A percentile compares a stretch with the other conserved stretches of the same genome.
Evolutionary conservation across 2,888 invertebrate species (phyloP).

Genomic region (Lobophora halterata): DNA sequence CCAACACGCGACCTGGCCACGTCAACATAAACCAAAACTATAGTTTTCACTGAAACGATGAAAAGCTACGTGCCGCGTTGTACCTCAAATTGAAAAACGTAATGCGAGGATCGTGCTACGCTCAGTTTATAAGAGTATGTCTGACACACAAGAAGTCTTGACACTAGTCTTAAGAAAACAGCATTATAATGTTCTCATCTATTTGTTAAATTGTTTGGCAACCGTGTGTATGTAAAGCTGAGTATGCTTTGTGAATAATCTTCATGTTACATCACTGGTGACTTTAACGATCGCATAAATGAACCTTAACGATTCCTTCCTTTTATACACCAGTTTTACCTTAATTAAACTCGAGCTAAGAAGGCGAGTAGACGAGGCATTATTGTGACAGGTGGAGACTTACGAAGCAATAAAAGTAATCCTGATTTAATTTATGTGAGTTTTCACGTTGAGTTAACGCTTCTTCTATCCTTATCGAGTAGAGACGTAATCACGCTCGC

Average conservation of each 20-base stretch:
- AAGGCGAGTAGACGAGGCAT: slow-evolving; percentile 9
- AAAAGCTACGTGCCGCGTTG: slow-evolving; percentile 3
- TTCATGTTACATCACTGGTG: no score
- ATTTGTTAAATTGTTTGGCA: no score
- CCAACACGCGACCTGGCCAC: slow-evolving; percentile 24
- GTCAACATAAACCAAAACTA: slow-evolving; percentile 6
- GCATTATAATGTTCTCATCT: no score
- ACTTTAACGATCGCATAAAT: slow-evolving; percentile 3
- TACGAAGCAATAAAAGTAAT: slow-evolving; percentile 19
- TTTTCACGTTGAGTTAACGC: slow-evolving; percentile 27
- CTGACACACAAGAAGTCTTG: no score
- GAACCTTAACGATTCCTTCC: slow-evolving; percentile 4
- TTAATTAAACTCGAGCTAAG: slow-evolving; percentile 14
- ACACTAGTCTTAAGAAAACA: no score
- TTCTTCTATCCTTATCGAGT: slow-evolving; percentile 33
- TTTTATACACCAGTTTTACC: slow-evolving; percentile 1
- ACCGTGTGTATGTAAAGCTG: no score
- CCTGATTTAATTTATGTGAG: slow-evolving; percentile 22
- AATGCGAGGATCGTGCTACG: no score
- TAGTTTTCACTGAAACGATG: slow-evolving; percentile 7
- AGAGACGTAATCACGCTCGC: slow-evolving; percentile 44
- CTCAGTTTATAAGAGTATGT: no score
- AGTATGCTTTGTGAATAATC: no score
- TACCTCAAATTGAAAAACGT: no score
- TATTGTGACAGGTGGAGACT: slow-evolving; percentile 20